Conservation (phyloP, 2,888 invertebrate species). For the Hypsopygia costalis region DNA sequence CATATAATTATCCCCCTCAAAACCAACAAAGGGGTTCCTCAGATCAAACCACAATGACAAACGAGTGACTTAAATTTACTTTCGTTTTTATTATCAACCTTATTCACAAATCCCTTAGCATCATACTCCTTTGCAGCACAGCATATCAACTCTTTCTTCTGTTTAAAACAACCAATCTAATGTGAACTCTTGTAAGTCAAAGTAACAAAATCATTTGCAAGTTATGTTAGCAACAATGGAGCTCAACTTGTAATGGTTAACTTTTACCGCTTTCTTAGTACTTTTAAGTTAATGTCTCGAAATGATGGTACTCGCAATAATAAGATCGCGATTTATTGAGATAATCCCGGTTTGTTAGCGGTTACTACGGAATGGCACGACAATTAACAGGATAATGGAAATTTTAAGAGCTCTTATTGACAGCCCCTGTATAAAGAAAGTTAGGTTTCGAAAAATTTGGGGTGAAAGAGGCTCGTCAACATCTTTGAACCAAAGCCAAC, state of each 20-base stretch:
- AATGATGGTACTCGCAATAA: conserved; percentile 37
- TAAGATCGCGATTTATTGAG: conserved; percentile 36
- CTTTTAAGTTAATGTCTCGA: conserved; percentile 45
- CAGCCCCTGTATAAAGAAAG: too few relatives aligned
- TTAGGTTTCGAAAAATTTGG: too few relatives aligned
- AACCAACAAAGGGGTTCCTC: conserved; percentile 26
- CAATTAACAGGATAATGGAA: conserved; percentile 8
- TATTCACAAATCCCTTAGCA: background rate
- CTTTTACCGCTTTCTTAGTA: conserved; percentile 28
- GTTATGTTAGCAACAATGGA: background rate
- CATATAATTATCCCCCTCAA: conserved; percentile 25
- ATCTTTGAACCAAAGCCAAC: too few relatives aligned
- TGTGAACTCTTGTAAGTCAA: background rate
- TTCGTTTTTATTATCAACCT: conserved; percentile 11
- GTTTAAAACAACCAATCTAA: background rate
- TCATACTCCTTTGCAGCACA: background rate
- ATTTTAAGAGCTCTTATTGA: conserved; percentile 7
- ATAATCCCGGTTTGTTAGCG: conserved; percentile 35
- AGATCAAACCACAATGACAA: conserved; percentile 9
- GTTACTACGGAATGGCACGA: conserved; percentile 1
- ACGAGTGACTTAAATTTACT: conserved; percentile 13
- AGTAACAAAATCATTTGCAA: background rate
- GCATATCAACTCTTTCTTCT: background rate
- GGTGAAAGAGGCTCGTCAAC: too few relatives aligned
- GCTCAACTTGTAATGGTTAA: conserved; percentile 20